Evolutionary conservation across 2,888 invertebrate genomes (phyloP).

Genomic region (Sinhomidia bicolor): DNA sequence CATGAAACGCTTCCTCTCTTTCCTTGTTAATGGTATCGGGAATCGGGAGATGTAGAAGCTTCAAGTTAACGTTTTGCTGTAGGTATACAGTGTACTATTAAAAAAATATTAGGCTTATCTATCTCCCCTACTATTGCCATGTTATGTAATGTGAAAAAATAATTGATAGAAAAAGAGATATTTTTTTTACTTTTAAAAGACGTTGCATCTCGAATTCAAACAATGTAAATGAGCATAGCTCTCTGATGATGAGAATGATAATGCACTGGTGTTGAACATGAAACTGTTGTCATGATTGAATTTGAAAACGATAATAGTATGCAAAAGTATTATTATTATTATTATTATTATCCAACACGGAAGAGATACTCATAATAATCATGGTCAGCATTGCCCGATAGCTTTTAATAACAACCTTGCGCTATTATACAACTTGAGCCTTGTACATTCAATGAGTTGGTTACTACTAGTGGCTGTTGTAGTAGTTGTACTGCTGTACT

Average conservation of each 20-base stretch:
- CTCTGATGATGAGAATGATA: not conserved
- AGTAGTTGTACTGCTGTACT: not conserved
- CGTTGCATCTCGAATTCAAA: not conserved
- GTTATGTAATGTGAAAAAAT: not conserved
- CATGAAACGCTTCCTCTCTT: not conserved
- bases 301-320: not conserved
- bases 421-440: not conserved
- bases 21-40: not conserved
- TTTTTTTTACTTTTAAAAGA: not conserved
- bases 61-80: not conserved
- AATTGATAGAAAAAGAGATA: not conserved
- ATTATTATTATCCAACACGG: not conserved
- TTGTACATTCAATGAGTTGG: not conserved
- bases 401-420: not conserved
- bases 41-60: too few species aligned
- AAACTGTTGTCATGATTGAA: constrained; percentile 22
- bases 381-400: too few species aligned
- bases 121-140: not conserved
- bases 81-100: not conserved
- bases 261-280: not conserved
- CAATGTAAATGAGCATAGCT: not conserved
- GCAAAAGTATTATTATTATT: not conserved
- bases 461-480: too few species aligned
- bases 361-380: too few species aligned
- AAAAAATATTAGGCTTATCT: not conserved